These are phyloP conservation scores for Echeneis naucrates DNA, from an alignment of 2,797 vertebrate species.

Conservation along the genomic window DNA sequence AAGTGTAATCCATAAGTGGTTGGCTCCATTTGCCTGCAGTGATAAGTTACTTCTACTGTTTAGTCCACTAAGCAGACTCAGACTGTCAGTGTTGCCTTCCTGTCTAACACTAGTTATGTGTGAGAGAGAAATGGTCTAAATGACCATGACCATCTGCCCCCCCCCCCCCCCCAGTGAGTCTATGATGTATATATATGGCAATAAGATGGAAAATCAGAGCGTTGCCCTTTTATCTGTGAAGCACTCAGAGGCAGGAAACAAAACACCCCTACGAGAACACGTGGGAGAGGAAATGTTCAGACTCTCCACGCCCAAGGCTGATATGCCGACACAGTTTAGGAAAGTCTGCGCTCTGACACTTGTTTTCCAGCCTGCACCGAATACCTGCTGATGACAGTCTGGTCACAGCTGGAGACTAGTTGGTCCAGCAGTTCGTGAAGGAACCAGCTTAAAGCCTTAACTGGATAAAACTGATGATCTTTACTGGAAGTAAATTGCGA, in stretches of 20 bases:
- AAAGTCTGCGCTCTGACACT: conserved; percentile 34
- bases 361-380: conserved; percentile 41
- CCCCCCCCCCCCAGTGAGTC: conserved; percentile 49
- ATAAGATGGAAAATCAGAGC: conserved; percentile 56
- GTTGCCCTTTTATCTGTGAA: conserved; percentile 46
- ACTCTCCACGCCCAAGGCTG: conserved; percentile 25
- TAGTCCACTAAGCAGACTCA: conserved; percentile 44
- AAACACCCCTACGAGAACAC: conserved; percentile 35
- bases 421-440: conserved; percentile 14
- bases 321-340: neutral
- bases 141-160: conserved; percentile 56
- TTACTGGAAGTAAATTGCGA: conserved; percentile 61
- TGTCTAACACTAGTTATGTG: conserved; percentile 53
- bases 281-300: conserved; percentile 50
- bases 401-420: conserved; percentile 31
- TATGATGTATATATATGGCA: conserved; percentile 73
- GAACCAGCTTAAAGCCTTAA: conserved; percentile 38
- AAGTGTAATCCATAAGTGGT: conserved; percentile 44
- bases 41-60: conserved; percentile 22
- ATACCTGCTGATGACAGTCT: conserved; percentile 21
- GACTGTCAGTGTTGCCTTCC: too few species aligned
- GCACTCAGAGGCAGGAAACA: conserved; percentile 22
- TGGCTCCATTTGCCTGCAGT: conserved; percentile 37
- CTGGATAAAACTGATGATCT: conserved; percentile 49
- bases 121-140: conserved; percentile 58